Evolutionary conservation across 2,113 vertebrate genomes (phyloP).

Genomic region (Strix aluco): DNA sequence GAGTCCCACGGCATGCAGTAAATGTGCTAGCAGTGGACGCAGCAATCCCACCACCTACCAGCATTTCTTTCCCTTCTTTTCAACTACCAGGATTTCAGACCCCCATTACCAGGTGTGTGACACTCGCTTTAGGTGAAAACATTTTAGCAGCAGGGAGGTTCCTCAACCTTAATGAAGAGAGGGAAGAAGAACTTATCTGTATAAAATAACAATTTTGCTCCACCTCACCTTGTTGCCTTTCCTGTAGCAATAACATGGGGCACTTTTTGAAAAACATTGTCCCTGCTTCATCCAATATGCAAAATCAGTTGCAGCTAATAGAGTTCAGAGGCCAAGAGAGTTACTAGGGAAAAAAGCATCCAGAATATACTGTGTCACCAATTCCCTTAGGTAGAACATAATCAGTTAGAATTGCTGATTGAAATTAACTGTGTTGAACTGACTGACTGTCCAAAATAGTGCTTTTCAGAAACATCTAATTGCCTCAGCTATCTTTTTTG

Average conservation of each 20-base stretch:
- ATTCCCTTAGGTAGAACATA: neutral
- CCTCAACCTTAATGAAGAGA: neutral
- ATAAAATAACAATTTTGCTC: neutral
- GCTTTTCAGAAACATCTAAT: neutral
- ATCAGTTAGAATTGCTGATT: neutral
- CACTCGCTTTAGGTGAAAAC: neutral
- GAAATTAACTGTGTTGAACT: neutral
- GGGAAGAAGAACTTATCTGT: neutral
- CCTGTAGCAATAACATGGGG: neutral
- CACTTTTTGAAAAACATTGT: neutral
- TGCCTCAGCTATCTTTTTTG: neutral
- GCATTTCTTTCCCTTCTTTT: neutral
- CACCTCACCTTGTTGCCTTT: neutral
- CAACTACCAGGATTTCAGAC: neutral
- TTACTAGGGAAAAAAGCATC: accelerated
- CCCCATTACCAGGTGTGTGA: neutral
- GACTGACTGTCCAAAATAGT: neutral
- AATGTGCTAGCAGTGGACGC: no score
- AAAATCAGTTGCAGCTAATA: neutral
- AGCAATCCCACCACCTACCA: neutral
- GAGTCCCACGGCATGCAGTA: neutral
- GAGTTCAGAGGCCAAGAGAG: neutral
- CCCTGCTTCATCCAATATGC: neutral
- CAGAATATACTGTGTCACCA: neutral
- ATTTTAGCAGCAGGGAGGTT: neutral